A percentile compares a stretch with the other conserved stretches of the same genome.
Evolutionary conservation across 2,797 vertebrate species (phyloP).

Genomic region (Somateria mollissima): DNA sequence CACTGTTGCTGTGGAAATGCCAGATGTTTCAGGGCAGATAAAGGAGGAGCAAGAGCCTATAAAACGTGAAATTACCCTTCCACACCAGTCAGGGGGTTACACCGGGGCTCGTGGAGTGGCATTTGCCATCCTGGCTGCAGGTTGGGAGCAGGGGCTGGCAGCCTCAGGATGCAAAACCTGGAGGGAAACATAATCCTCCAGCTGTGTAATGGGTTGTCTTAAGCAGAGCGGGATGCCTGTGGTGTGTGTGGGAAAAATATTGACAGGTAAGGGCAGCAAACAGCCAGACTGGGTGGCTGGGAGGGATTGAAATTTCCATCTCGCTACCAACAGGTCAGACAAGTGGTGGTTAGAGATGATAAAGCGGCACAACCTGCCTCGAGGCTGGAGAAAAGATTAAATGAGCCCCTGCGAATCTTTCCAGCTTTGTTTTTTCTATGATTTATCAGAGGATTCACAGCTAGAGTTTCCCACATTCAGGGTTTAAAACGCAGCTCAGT

Average conservation of each 20-base stretch:
- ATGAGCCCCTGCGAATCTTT: background rate
- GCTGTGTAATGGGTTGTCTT: background rate
- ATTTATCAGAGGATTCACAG: slow-evolving; percentile 27
- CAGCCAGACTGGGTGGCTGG: background rate
- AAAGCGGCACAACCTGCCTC: slow-evolving; percentile 28
- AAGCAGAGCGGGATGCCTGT: background rate
- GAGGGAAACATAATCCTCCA: background rate
- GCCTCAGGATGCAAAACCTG: background rate
- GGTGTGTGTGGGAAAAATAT: background rate
- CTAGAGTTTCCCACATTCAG: background rate
- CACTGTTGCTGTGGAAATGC: background rate
- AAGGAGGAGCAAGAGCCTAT: background rate
- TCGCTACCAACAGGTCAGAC: background rate
- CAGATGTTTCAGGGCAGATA: background rate
- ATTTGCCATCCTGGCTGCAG: background rate
- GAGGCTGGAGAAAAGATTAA: slow-evolving; percentile 45
- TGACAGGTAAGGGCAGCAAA: background rate
- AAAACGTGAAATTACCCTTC: background rate
- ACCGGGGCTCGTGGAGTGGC: background rate
- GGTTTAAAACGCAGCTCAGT: background rate
- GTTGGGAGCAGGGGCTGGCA: background rate
- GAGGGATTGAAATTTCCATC: background rate
- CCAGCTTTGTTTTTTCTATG: background rate
- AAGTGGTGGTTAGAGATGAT: background rate
- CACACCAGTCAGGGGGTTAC: background rate